Conservation (phyloP, 2,888 invertebrate species). For the Epinotia brunnichana region DNA sequence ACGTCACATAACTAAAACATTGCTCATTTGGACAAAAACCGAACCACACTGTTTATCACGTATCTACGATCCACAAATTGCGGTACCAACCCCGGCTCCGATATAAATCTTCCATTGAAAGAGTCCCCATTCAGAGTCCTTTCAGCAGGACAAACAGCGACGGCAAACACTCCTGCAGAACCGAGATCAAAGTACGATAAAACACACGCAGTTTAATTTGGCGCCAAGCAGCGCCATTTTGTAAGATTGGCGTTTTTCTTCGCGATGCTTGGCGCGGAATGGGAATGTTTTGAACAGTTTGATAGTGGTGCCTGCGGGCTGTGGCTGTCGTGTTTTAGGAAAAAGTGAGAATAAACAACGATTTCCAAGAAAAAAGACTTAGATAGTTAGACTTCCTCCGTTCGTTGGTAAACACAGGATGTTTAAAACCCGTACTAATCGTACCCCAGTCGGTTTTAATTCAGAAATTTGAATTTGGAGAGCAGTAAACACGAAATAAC, state of each 20-base stretch:
- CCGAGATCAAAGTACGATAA: slow-evolving; percentile 81
- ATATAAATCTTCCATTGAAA: slow-evolving; percentile 80
- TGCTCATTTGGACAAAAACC: slow-evolving; percentile 40
- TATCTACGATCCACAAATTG: slow-evolving; percentile 81
- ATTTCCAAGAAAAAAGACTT: too few species aligned
- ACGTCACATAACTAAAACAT: not conserved
- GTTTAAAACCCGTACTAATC: not conserved
- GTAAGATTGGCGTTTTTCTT: slow-evolving; percentile 61
- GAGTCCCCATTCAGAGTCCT: slow-evolving; percentile 71
- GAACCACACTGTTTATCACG: slow-evolving; percentile 61
- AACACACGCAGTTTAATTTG: slow-evolving; percentile 78
- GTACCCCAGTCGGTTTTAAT: not conserved
- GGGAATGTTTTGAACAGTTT: slow-evolving; percentile 13
- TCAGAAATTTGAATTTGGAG: slow-evolving; percentile 3
- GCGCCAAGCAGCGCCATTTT: slow-evolving; percentile 80
- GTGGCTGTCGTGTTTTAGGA: not conserved
- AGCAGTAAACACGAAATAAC: not conserved
- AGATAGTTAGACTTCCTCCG: too few species aligned
- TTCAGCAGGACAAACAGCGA: slow-evolving; percentile 78
- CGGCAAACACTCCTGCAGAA: slow-evolving; percentile 75
- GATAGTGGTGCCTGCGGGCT: slow-evolving; percentile 7
- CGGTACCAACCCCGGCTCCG: slow-evolving; percentile 63
- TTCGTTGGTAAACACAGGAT: not conserved
- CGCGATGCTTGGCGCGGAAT: slow-evolving; percentile 34
- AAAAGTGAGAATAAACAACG: too few species aligned